Evolutionary conservation across 2,113 vertebrate genomes (phyloP).

Genomic region (Podocnemis expansa): DNA sequence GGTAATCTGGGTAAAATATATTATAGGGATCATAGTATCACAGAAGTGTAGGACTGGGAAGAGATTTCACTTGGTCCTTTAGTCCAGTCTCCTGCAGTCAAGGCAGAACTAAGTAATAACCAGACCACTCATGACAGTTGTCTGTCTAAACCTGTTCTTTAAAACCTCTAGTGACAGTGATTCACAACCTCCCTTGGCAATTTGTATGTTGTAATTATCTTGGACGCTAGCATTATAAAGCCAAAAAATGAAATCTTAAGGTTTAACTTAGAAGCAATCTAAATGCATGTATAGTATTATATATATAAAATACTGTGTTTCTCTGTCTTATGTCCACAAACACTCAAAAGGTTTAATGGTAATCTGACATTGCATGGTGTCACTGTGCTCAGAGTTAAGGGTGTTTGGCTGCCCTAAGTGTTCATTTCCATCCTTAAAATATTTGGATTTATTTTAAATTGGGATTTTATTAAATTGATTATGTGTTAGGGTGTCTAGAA

Average conservation of each 20-base stretch:
- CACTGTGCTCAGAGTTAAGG: neutral
- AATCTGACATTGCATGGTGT: conserved; percentile 2
- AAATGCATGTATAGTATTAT: neutral
- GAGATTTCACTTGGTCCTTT: neutral
- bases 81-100: neutral
- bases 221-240: conserved; percentile 5
- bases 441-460: conserved; percentile 8
- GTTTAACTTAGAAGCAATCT: conserved; percentile 19
- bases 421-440: neutral
- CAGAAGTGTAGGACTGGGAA: neutral
- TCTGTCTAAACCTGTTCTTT: neutral
- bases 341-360: conserved; percentile 15
- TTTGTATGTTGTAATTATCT: conserved; percentile 12
- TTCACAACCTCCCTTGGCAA: neutral
- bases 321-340: neutral
- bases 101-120: neutral
- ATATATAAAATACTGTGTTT: neutral
- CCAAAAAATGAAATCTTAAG: neutral
- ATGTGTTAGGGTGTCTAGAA: neutral
- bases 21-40: neutral
- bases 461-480: neutral
- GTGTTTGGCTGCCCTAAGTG: neutral
- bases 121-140: neutral
- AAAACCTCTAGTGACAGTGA: neutral
- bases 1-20: neutral